Evolutionary conservation across 2,797 vertebrate species (phyloP).

Genomic region (Chelon labrosus): DNA sequence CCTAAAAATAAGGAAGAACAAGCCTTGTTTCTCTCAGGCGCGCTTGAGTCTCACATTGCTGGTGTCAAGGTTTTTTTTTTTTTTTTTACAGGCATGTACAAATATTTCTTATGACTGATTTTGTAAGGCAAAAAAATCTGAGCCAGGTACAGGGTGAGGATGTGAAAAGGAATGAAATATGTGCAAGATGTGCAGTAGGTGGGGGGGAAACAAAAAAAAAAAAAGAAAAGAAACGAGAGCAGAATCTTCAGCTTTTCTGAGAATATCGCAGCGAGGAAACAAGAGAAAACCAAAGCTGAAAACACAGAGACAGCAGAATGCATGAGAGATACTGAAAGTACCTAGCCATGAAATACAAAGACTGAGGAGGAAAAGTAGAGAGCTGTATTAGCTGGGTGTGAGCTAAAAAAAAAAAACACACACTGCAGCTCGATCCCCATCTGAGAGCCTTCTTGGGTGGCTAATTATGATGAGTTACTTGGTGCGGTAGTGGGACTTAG

Average conservation of each 20-base stretch:
- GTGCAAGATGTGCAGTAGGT: slow-evolving; percentile 46
- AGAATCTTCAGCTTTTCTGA: slow-evolving; percentile 52
- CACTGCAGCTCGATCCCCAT: slow-evolving; percentile 57
- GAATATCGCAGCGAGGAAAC: slow-evolving; percentile 54
- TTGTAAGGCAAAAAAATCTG: slow-evolving; percentile 39
- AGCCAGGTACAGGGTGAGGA: slow-evolving; percentile 54
- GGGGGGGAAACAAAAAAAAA: slow-evolving; percentile 31
- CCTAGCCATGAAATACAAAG: slow-evolving; percentile 59
- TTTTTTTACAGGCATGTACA: slow-evolving; percentile 45
- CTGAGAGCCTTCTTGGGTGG: slow-evolving; percentile 76
- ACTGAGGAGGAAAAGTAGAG: slow-evolving; percentile 45
- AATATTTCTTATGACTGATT: slow-evolving; percentile 62
- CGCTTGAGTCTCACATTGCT: slow-evolving; percentile 39
- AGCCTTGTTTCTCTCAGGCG: slow-evolving; percentile 30
- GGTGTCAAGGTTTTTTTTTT: slow-evolving; percentile 51
- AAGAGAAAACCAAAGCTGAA: slow-evolving; percentile 55
- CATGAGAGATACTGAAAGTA: slow-evolving; percentile 41
- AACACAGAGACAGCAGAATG: slow-evolving; percentile 48
- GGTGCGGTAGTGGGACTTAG: slow-evolving; percentile 60
- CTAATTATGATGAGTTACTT: slow-evolving; percentile 82
- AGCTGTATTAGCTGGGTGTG: slow-evolving; percentile 18
- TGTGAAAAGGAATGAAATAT: slow-evolving; percentile 71
- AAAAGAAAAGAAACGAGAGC: slow-evolving; percentile 41
- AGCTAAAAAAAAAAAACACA: slow-evolving; percentile 37
- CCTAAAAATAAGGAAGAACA: slow-evolving; percentile 66